Conservation (phyloP, 2,888 invertebrate species). For the Oligia latruncula region DNA sequence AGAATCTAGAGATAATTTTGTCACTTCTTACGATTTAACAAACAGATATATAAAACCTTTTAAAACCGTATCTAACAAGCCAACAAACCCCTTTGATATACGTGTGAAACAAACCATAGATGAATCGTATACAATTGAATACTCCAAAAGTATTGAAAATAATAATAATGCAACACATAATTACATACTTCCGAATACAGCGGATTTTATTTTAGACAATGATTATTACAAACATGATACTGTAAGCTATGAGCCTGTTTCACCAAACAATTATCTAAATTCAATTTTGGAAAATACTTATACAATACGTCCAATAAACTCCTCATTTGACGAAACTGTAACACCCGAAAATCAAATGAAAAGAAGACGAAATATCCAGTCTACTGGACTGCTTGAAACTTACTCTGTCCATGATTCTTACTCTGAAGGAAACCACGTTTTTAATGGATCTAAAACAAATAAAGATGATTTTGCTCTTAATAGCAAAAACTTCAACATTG, state of each 20-base stretch:
- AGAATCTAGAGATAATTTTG: conserved; percentile 73
- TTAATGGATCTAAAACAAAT: background rate
- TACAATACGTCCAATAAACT: conserved; percentile 21
- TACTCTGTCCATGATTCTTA: conserved; percentile 15
- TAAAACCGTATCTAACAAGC: conserved; percentile 33
- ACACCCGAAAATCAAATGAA: background rate
- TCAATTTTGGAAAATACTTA: conserved; percentile 49
- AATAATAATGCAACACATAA: background rate
- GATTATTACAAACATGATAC: background rate
- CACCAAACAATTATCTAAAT: background rate
- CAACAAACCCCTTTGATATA: conserved; percentile 16
- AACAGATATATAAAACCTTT: conserved; percentile 28
- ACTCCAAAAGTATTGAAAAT: conserved; percentile 53
- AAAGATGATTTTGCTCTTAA: conserved; percentile 15
- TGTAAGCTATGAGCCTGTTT: background rate
- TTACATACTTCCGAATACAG: background rate
- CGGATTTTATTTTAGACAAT: background rate
- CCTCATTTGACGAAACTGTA: background rate
- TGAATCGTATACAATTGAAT: conserved; percentile 71
- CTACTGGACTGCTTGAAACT: conserved; percentile 4
- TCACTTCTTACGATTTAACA: conserved; percentile 35
- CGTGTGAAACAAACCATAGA: conserved; percentile 43
- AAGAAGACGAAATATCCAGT: background rate
- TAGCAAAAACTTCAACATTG: conserved; percentile 55
- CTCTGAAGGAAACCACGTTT: conserved; percentile 50